A percentile compares a stretch with the other conserved stretches of the same genome.
Conservation (phyloP, 2,888 invertebrate species). For the Yponomeuta evonymella region DNA sequence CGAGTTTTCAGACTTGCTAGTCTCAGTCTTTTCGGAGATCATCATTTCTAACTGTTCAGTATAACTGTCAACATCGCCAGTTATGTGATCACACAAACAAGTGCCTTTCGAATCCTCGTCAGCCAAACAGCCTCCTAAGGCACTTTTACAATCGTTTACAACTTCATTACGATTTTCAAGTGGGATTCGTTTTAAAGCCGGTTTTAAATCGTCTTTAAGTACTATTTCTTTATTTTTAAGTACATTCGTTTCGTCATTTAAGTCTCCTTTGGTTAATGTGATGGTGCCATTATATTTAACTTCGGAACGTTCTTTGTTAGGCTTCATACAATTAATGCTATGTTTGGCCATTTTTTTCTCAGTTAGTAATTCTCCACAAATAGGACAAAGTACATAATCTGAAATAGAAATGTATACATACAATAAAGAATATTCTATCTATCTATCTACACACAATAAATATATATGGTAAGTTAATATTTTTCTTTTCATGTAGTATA, state of each 20-base stretch:
- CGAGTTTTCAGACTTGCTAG: neutral
- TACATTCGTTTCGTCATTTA: conserved; percentile 3
- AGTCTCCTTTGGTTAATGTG: conserved; percentile 9
- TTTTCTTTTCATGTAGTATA: too few relatives aligned
- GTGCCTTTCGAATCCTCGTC: conserved; percentile 30
- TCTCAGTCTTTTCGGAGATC: conserved; percentile 7
- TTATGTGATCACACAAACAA: conserved; percentile 48
- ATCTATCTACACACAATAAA: neutral
- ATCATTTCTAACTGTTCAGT: conserved; percentile 24
- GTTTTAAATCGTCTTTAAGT: conserved; percentile 18
- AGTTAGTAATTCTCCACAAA: conserved; percentile 24
- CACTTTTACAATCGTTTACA: conserved; percentile 35
- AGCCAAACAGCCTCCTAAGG: conserved; percentile 44
- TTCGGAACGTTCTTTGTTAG: neutral
- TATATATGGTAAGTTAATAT: too few relatives aligned
- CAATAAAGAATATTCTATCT: neutral
- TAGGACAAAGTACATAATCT: conserved; percentile 25
- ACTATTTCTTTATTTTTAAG: conserved; percentile 14
- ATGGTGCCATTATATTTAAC: neutral
- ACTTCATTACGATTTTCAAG: neutral
- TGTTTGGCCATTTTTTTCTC: conserved; percentile 21
- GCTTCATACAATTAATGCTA: conserved; percentile 21
- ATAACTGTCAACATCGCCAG: conserved; percentile 28
- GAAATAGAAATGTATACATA: conserved; percentile 20
- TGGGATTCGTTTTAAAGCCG: neutral